These are phyloP conservation scores for Calyptomena viridis DNA, from an alignment of 2,113 vertebrate species.

Conservation along the genomic window DNA sequence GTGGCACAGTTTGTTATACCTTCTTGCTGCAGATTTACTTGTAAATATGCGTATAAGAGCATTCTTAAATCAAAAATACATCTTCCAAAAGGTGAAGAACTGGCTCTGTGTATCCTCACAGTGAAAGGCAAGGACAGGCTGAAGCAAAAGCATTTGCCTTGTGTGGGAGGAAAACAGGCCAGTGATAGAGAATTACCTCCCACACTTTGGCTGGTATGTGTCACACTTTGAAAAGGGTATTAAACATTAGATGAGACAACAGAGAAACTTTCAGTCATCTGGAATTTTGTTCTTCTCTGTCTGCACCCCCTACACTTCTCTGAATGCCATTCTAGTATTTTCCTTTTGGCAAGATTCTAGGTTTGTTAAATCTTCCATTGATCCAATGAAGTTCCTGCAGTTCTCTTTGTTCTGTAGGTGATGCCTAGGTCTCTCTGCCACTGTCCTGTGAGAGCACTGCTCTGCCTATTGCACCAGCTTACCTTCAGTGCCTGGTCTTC, in stretches of 20 bases:
- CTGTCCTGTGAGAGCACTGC: neutral
- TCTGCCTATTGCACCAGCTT: neutral
- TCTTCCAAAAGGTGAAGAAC: neutral
- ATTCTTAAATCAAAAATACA: neutral
- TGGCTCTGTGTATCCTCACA: neutral
- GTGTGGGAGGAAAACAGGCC: conserved; percentile 33
- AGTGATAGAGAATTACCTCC: conserved; percentile 35
- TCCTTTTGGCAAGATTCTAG: neutral
- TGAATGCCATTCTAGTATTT: neutral
- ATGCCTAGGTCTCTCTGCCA: neutral
- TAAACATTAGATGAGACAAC: conserved; percentile 53
- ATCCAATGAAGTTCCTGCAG: neutral
- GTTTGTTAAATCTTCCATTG: neutral
- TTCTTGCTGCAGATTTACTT: neutral
- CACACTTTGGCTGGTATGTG: conserved; percentile 47
- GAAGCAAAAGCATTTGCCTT: neutral
- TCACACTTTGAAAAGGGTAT: conserved; percentile 63
- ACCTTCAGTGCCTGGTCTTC: neutral
- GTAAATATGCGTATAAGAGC: neutral
- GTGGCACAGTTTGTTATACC: neutral
- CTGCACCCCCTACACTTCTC: neutral
- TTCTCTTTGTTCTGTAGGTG: neutral
- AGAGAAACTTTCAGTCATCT: conserved; percentile 38
- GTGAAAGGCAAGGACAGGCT: neutral
- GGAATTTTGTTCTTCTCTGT: conserved; percentile 37